Base-by-base conservation (phyloP, 2,797 vertebrate species). In the Platyrinchus mystaceus region DNA sequence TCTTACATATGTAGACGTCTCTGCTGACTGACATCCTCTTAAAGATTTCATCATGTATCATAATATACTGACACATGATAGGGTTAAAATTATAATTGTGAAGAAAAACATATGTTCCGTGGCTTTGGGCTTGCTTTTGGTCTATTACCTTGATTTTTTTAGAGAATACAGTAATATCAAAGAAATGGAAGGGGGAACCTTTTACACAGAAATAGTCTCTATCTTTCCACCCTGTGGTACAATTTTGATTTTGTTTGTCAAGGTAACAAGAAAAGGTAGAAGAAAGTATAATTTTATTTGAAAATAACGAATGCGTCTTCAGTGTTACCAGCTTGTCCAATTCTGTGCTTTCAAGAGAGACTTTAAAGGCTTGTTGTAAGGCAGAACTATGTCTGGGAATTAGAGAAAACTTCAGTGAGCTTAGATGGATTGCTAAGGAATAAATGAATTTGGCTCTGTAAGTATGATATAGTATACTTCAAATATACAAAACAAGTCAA, bases 381-480 rank as follows among this genome's bases (percentile, higher is more conserved):
- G 43, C 74, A 93, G 47, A 93, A 56, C 47, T 76, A 14, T 80
- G 41, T 46, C 50, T 75, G 77, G 67, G 44, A 93, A 59, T 95
- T 84, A 56, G 26, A 37, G 66, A 90, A 44, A 60, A 47, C 63
- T 86, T 90, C 70, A 70, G 80, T 59, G 59, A 91, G 50, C 39
- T 90, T 67, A 71, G 41, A 23, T 83, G 83, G 55, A 69, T 95
- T 95, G 32, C 74, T 93, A 78, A 62, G 39, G 73, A 95, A 74
- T 91, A 94, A 91, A 88, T 94, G 44, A 89, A 76, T 95, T 96
- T 91, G 77, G 74, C 56, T 88, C 39, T 76, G 10, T 81, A 44
- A 75, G 66, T 78, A 91, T 95, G 86, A 87, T 50, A 76, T 55
- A 66, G 55, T n/a, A 39, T 76, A 75, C 67, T 95, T 91, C 26